Evolutionary conservation across 2,797 vertebrate species (phyloP).

Genomic region (Brotogeris chrysoptera): DNA sequence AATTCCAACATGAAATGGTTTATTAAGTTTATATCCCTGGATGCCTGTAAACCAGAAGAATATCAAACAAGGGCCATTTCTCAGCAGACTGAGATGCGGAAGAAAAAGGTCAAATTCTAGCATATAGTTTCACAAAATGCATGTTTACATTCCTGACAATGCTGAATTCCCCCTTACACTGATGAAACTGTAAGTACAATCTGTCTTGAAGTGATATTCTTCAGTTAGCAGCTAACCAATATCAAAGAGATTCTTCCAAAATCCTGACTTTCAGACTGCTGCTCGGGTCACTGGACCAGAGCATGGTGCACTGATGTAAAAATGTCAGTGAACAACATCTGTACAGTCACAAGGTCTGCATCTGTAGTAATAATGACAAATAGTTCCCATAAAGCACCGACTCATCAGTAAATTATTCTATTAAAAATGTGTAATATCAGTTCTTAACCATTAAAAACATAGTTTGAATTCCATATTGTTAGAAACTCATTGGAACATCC

Average conservation of each 20-base stretch:
- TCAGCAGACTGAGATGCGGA: background rate
- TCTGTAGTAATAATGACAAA: background rate
- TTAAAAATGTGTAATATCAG: background rate
- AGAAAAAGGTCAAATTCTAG: background rate
- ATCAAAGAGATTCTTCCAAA: background rate
- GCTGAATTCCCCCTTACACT: background rate
- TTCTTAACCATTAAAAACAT: background rate
- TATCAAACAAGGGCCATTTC: background rate
- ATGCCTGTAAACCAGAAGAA: background rate
- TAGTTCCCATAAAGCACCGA: background rate
- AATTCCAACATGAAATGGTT: background rate
- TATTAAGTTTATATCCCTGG: background rate
- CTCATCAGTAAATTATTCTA: background rate
- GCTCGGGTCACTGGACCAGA: background rate
- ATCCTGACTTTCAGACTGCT: background rate
- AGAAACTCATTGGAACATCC: background rate
- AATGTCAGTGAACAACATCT: background rate
- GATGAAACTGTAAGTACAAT: background rate
- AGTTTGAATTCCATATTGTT: background rate
- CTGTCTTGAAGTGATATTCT: background rate
- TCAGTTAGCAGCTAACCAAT: background rate
- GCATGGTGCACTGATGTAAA: fast-evolving
- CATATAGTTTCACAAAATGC: background rate
- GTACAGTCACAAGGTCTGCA: background rate
- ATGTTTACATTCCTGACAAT: background rate